These are phyloP conservation scores for Apamea epomidion DNA, from an alignment of 2,888 invertebrate species.

Conservation along the genomic window DNA sequence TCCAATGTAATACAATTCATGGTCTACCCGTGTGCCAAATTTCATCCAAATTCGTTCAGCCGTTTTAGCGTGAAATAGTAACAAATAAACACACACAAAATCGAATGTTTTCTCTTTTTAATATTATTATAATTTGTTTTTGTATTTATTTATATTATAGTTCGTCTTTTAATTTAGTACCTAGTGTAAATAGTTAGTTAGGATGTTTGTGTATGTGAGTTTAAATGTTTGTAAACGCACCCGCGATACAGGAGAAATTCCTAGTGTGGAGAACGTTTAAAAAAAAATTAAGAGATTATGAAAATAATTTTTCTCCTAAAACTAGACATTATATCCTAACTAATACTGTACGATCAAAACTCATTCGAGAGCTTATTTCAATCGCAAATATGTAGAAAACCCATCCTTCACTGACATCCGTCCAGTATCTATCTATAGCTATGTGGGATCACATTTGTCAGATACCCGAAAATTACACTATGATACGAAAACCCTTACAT, in stretches of 20 bases:
- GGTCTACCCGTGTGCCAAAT: background rate
- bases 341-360: background rate
- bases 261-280: no score
- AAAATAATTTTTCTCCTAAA: no score
- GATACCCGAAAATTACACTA: constrained; percentile 1
- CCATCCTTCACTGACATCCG: constrained; percentile 1
- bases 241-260: no score
- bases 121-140: no score
- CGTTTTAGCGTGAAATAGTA: background rate
- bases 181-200: no score
- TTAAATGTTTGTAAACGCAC: no score
- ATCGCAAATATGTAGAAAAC: background rate
- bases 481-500: constrained; percentile 7
- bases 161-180: no score
- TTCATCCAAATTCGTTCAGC: background rate
- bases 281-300: no score
- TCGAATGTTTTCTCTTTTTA: background rate
- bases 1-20: no score
- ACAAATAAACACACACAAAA: background rate
- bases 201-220: no score
- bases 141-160: no score
- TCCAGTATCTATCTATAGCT: constrained; percentile 15
- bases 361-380: background rate
- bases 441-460: constrained; percentile 2
- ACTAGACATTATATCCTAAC: no score